Evolutionary conservation across 2,113 vertebrate species (phyloP), one percentile per base, ranked within the genome.

Genomic region (Etheostoma cragini): DNA sequence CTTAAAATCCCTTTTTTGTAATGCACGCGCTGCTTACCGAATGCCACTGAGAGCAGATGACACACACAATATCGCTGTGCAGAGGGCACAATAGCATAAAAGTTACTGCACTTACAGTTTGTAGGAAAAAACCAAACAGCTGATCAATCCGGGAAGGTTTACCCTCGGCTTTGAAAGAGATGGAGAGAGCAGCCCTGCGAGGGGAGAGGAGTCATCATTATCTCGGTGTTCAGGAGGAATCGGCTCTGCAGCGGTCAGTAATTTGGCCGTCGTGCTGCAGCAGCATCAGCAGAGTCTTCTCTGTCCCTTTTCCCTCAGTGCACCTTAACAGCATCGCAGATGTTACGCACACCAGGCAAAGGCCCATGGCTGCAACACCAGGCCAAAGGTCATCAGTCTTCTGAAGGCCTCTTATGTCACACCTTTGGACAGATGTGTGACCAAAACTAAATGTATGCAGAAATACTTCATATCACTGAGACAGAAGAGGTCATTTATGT

Each of bases 261-360:
- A 87, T 88, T 80, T 75, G 84, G 64, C 52, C 16, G 46, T 57
- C 30, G 81, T 3, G 49, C 21, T 67, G 73, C 79, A 72, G 26
- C 84, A 79, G 81, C 66, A 89, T 93, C 88, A 93, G 91, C 90
- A 92, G 47, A 76, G 82, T 19, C 22, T 24, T 22, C 30, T 35
- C 26, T 12, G 69, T 61, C 72, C 73, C 35, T 63, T 60, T 30
- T 57, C 81, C 61, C 58, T 74, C 73, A 24, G 21, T 45, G 62
- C 16, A 79, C 91, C 91, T 90, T 90, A 93, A 93, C 91, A 85
- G 91, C 53, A 52, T 42, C 45, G 52, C 79, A 86, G 82, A 88
- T 86, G 84, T 71, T 78, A 53, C 16, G 72, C 53, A 46, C 70
- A 70, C 81, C 78, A 65, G 71, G 88, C 75, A 57, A 85, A 82